These are phyloP conservation scores for Zaprionus africanus DNA, from an alignment of 1,140 invertebrate genomes.

Conservation along the genomic window DNA sequence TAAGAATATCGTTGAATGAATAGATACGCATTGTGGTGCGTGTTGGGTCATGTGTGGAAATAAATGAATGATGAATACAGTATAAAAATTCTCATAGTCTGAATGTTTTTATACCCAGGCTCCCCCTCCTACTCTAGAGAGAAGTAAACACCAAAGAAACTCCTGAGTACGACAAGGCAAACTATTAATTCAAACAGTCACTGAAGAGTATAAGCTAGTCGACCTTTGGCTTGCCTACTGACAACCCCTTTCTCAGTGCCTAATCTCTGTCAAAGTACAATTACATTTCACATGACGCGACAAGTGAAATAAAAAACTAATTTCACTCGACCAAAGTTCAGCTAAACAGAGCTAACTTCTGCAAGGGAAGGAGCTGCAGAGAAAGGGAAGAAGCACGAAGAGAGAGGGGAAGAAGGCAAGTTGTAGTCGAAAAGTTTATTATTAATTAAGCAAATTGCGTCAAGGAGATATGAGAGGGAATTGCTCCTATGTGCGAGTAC, in stretches of 20 bases:
- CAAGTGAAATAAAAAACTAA: constrained; percentile 44
- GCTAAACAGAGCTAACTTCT: constrained; percentile 5
- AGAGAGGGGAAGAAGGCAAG: not conserved
- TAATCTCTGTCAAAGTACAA: constrained; percentile 6
- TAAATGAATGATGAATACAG: too few species aligned
- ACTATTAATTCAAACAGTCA: too few species aligned
- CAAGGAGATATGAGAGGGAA: constrained; percentile 62
- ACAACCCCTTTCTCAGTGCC: not conserved
- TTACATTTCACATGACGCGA: constrained; percentile 8
- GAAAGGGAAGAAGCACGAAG: too few species aligned
- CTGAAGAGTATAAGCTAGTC: not conserved
- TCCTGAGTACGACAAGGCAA: too few species aligned
- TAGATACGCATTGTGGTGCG: too few species aligned
- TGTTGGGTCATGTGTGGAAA: too few species aligned
- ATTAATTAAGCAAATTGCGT: constrained; percentile 75
- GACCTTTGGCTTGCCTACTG: not conserved
- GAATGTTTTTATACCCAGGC: too few species aligned
- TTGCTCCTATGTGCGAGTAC: constrained; percentile 37
- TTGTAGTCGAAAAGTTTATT: constrained; percentile 58
- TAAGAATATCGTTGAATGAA: too few species aligned
- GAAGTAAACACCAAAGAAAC: too few species aligned
- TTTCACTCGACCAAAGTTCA: constrained; percentile 42
- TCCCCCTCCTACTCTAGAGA: too few species aligned
- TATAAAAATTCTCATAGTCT: too few species aligned
- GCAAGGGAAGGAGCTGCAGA: not conserved